These are phyloP conservation scores for Pantala flavescens DNA, from an alignment of 1,140 invertebrate genomes.

Conservation along the genomic window DNA sequence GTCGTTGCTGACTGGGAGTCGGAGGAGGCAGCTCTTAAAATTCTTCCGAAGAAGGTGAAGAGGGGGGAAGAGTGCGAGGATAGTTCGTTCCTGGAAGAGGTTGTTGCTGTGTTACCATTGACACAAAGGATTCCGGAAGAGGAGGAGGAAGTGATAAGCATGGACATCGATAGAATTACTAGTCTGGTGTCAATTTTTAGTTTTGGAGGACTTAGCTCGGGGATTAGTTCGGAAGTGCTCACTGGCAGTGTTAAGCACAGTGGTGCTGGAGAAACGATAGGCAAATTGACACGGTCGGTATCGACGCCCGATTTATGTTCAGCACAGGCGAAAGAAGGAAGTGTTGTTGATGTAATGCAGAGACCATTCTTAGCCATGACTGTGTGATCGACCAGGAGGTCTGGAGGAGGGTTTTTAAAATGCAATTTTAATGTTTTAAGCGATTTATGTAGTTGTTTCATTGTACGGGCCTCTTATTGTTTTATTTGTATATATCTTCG, in stretches of 20 bases:
- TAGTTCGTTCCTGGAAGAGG: conserved; percentile 34
- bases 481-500: no score
- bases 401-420: not conserved
- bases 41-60: conserved; percentile 37
- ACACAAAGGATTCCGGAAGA: conserved; percentile 24
- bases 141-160: conserved; percentile 29
- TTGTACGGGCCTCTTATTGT: no score
- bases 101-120: conserved; percentile 30
- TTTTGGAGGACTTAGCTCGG: conserved; percentile 34
- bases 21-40: conserved; percentile 40
- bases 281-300: conserved; percentile 36
- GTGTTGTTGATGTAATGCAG: conserved; percentile 33
- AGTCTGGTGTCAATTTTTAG: conserved; percentile 45
- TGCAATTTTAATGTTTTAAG: no score
- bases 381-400: conserved; percentile 27
- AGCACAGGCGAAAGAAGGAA: conserved; percentile 38
- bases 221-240: conserved; percentile 14
- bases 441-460: no score
- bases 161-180: conserved; percentile 45
- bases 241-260: conserved; percentile 16
- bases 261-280: conserved; percentile 22
- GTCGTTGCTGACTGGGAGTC: conserved; percentile 40
- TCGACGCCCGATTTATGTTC: conserved; percentile 42
- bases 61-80: conserved; percentile 25
- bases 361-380: conserved; percentile 42